Evolutionary conservation across 2,888 invertebrate species (phyloP).

Genomic region (Oegoconia quadripuncta): DNA sequence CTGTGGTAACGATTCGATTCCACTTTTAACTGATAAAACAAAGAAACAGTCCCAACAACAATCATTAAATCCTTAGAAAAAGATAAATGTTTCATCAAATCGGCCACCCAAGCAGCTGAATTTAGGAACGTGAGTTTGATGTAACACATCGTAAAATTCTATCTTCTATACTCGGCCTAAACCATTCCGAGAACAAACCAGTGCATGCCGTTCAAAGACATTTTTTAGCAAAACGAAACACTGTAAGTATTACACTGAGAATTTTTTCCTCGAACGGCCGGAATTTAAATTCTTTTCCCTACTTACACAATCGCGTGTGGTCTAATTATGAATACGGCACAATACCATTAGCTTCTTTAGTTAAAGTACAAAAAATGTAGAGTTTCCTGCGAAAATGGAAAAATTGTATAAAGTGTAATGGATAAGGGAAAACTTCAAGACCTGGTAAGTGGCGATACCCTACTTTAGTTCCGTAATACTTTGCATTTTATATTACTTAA

Average conservation of each 20-base stretch:
- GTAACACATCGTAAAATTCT: slow-evolving; percentile 69
- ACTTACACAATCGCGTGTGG: slow-evolving; percentile 72
- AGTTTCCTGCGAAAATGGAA: slow-evolving; percentile 33
- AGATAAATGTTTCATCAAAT: slow-evolving; percentile 63
- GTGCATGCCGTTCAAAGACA: slow-evolving; percentile 65
- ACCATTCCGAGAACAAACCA: slow-evolving; percentile 61
- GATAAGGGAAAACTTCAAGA: slow-evolving; percentile 51
- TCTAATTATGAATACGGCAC: slow-evolving; percentile 65
- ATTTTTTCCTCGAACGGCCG: slow-evolving; percentile 65
- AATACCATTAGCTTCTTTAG: slow-evolving; percentile 43
- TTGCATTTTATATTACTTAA: slow-evolving; percentile 45
- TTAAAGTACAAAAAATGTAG: slow-evolving; percentile 33
- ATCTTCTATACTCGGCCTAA: slow-evolving; percentile 41
- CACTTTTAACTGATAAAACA: slow-evolving; percentile 42
- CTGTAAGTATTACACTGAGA: slow-evolving; percentile 61
- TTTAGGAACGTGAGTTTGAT: slow-evolving; percentile 60
- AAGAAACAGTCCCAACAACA: slow-evolving; percentile 49
- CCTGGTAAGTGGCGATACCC: slow-evolving; percentile 51
- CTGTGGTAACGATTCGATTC: slow-evolving; percentile 27
- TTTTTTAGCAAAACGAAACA: slow-evolving; percentile 65
- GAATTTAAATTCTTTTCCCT: slow-evolving; percentile 69
- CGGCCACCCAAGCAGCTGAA: slow-evolving; percentile 71
- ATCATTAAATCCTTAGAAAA: slow-evolving; percentile 66
- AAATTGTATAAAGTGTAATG: slow-evolving; percentile 51
- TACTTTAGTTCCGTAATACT: slow-evolving; percentile 45